These are phyloP conservation scores for Gastracanthus pulcherrimus DNA, from an alignment of 2,888 invertebrate genomes.

Conservation along the genomic window DNA sequence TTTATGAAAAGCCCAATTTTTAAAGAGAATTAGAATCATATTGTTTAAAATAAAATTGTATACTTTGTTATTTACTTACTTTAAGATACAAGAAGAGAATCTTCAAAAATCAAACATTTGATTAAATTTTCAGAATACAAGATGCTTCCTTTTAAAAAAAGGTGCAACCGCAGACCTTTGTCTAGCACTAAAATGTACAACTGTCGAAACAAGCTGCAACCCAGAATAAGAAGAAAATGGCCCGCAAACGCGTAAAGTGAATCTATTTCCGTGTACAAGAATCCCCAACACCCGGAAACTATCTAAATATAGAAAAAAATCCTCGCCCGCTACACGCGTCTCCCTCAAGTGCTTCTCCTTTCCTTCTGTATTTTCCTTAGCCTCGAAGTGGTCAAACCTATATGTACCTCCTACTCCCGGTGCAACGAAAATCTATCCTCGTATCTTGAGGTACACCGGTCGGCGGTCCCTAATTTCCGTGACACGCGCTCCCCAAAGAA, in stretches of 20 bases:
- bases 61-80: too few species aligned
- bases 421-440: not conserved
- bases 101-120: too few species aligned
- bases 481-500: conserved; percentile 1
- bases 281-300: conserved; percentile 28
- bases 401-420: not conserved
- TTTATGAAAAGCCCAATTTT: too few species aligned
- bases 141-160: not conserved
- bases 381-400: conserved; percentile 36
- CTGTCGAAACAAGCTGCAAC: not conserved
- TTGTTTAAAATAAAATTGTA: too few species aligned
- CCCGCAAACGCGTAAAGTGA: conserved; percentile 29
- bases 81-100: too few species aligned
- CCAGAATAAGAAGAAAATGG: not conserved
- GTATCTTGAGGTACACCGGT: not conserved
- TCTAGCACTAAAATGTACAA: not conserved
- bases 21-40: too few species aligned
- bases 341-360: not conserved
- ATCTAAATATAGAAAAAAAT: conserved; percentile 37
- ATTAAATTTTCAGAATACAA: not conserved
- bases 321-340: not conserved
- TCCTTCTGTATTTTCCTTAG: not conserved
- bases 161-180: not conserved
- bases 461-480: conserved; percentile 19
- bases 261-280: conserved; percentile 35